Evolutionary conservation across 2,113 vertebrate species (phyloP).

Genomic region (Oncorhynchus keta): DNA sequence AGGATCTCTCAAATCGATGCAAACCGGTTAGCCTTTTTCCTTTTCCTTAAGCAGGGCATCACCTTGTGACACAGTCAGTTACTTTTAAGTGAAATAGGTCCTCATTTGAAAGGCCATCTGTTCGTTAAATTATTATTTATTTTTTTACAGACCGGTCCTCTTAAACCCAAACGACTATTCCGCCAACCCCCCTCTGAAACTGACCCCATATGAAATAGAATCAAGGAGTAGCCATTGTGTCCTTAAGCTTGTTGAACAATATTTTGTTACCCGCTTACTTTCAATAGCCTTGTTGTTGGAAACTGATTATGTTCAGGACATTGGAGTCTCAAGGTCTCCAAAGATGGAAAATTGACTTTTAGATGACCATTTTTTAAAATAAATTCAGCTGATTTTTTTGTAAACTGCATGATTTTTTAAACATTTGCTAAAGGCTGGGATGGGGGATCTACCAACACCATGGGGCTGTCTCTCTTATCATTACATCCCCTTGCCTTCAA

Average conservation of each 20-base stretch:
- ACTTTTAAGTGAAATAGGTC: slow-evolving; percentile 49
- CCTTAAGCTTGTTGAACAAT: slow-evolving; percentile 68
- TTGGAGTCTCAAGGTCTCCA: slow-evolving; percentile 44
- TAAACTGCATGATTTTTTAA: slow-evolving; percentile 78
- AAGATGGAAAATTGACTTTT: slow-evolving; percentile 49
- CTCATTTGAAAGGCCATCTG: slow-evolving; percentile 35
- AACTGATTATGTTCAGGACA: slow-evolving; percentile 32
- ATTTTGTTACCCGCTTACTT: slow-evolving; percentile 59
- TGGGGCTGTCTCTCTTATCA: slow-evolving; percentile 61
- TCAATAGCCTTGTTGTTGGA: slow-evolving; percentile 60
- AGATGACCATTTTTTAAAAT: slow-evolving; percentile 70
- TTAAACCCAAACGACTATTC: slow-evolving; percentile 26
- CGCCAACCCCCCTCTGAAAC: slow-evolving; percentile 34
- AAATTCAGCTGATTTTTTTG: slow-evolving; percentile 72
- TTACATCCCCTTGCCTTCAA: slow-evolving; percentile 72
- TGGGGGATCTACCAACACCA: slow-evolving; percentile 14
- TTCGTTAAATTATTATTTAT: slow-evolving; percentile 26
- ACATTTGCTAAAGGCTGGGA: slow-evolving; percentile 66
- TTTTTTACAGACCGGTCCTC: slow-evolving; percentile 34
- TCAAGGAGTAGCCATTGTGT: slow-evolving; percentile 72
- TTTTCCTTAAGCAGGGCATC: slow-evolving; percentile 36
- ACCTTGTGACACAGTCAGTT: slow-evolving; percentile 16
- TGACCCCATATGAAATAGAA: slow-evolving; percentile 50
- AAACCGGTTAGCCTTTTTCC: slow-evolving; percentile 48
- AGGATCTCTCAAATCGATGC: slow-evolving; percentile 40